Evolutionary conservation across 2,797 vertebrate genomes (phyloP).

Genomic region (Bradypodion pumilum): DNA sequence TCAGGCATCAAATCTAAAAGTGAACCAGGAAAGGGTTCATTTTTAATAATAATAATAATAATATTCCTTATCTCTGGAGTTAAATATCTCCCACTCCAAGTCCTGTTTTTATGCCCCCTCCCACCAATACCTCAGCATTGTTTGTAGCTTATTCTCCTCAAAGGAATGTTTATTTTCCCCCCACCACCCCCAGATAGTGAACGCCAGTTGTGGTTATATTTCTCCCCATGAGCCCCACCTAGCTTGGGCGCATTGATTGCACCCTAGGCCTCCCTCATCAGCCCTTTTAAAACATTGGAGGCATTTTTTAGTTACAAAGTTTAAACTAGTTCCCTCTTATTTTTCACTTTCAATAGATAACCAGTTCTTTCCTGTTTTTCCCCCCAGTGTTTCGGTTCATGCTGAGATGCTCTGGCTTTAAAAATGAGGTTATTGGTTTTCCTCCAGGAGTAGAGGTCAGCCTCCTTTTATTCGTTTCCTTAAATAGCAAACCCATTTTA

Average conservation of each 20-base stretch:
- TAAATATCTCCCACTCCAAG: too few species aligned
- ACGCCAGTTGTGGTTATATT: neutral
- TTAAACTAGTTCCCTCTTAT: neutral
- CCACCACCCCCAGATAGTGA: neutral
- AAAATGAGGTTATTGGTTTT: neutral
- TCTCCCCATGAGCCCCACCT: neutral
- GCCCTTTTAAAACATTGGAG: neutral
- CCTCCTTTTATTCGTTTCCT: neutral
- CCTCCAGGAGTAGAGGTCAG: neutral
- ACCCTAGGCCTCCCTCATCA: neutral
- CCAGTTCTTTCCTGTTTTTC: neutral
- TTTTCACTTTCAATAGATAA: neutral
- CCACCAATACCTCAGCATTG: too few species aligned
- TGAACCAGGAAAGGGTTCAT: too few species aligned
- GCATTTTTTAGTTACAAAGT: neutral
- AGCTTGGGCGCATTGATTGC: neutral
- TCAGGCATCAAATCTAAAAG: too few species aligned
- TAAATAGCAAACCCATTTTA: neutral
- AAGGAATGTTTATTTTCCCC: neutral
- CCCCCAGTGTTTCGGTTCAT: neutral
- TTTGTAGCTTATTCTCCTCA: too few species aligned
- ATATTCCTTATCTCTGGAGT: too few species aligned
- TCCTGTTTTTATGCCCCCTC: too few species aligned
- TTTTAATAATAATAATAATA: too few species aligned
- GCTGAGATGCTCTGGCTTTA: neutral